Evolutionary conservation across 2,113 vertebrate genomes (phyloP).

Genomic region (Rhinopomastus cyanomelas): DNA sequence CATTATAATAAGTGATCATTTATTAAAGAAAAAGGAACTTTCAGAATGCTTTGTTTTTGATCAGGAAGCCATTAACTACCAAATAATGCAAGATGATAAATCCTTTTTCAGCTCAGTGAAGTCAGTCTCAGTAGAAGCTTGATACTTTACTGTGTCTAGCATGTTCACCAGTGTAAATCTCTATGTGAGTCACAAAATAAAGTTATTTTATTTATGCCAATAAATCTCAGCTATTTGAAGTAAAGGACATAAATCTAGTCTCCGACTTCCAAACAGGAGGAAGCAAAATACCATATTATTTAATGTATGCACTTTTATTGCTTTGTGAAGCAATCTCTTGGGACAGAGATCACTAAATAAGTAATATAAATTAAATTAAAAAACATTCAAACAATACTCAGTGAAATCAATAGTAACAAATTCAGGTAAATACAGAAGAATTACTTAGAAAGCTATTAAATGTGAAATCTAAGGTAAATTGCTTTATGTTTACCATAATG

Average conservation of each 20-base stretch:
- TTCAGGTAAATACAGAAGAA: background rate
- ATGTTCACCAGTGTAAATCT: no score
- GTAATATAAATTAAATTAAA: background rate
- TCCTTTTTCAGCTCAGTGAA: background rate
- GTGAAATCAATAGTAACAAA: background rate
- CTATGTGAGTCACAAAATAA: no score
- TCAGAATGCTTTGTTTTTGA: background rate
- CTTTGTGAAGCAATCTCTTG: background rate
- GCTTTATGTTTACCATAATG: background rate
- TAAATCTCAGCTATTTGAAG: background rate
- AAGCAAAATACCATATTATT: background rate
- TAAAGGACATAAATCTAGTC: background rate
- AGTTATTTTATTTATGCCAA: background rate
- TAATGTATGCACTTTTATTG: background rate
- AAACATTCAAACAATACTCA: background rate
- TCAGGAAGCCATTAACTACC: background rate
- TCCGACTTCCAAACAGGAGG: background rate
- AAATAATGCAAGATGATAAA: background rate
- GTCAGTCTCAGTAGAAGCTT: background rate
- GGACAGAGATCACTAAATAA: background rate
- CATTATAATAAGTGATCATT: background rate
- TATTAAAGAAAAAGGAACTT: background rate
- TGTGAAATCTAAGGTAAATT: background rate
- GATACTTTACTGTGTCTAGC: background rate
- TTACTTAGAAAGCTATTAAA: background rate